A percentile compares a stretch with the other conserved stretches of the same genome.
phyloP scores from a whole-genome alignment of 2,113 vertebrate genomes.

The Morone saxatilis region DNA sequence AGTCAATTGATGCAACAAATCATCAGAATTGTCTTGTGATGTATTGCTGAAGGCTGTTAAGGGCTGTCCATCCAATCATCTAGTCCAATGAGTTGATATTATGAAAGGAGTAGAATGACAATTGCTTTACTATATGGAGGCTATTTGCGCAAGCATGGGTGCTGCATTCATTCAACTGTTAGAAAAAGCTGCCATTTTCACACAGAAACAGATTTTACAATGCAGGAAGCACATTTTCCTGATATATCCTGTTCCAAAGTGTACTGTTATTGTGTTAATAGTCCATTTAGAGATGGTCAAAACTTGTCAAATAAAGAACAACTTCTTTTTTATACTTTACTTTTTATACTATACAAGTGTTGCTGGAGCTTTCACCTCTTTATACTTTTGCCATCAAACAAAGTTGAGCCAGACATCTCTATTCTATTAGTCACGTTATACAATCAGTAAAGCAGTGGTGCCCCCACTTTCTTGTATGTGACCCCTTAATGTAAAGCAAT shows the following conservation, averaged over 20 bases:
- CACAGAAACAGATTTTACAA: slow-evolving; percentile 11
- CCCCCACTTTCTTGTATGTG: not conserved
- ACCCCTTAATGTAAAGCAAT: not conserved
- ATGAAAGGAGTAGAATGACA: slow-evolving; percentile 64
- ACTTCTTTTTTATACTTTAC: not conserved
- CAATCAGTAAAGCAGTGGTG: not conserved
- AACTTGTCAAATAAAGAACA: not conserved
- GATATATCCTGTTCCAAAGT: not conserved
- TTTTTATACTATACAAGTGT: not conserved
- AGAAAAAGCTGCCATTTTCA: no score
- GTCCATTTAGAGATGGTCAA: not conserved
- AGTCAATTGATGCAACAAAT: slow-evolving; percentile 80
- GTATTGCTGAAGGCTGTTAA: slow-evolving; percentile 73
- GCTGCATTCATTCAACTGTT: slow-evolving; percentile 37
- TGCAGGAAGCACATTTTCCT: not conserved
- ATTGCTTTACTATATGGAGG: slow-evolving; percentile 32
- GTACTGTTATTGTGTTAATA: not conserved
- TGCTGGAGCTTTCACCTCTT: not conserved
- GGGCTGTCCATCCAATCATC: slow-evolving; percentile 65
- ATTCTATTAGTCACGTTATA: not conserved
- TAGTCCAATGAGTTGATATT: slow-evolving; percentile 60
- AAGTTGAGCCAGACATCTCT: not conserved
- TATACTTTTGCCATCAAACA: not conserved
- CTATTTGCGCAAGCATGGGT: slow-evolving; percentile 26
- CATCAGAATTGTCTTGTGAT: slow-evolving; percentile 76